Conservation (phyloP, 2,797 vertebrate genomes). For the Melanotaenia parkinsoni region DNA sequence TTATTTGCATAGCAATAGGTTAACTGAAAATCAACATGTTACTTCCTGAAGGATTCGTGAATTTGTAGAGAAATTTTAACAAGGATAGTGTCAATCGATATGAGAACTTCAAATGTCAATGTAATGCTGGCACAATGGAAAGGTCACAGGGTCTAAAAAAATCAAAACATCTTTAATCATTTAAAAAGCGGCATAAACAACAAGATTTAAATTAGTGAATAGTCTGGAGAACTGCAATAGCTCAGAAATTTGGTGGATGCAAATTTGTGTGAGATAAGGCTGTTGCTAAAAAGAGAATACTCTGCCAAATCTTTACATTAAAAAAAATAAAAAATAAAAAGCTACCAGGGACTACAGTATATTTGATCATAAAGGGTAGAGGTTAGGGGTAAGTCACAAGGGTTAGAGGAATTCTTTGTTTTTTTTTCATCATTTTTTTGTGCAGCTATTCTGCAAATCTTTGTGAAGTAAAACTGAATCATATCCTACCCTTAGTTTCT, state of each 20-base stretch:
- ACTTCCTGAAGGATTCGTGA: conserved; percentile 17
- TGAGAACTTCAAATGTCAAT: conserved; percentile 15
- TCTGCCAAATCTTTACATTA: background rate
- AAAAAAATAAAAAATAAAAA: conserved; percentile 2
- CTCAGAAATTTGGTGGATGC: background rate
- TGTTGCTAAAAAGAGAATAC: background rate
- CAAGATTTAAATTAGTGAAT: background rate
- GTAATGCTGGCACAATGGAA: background rate
- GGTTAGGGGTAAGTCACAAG: background rate
- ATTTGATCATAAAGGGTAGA: background rate
- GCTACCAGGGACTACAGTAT: background rate
- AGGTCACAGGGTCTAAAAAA: conserved; percentile 2
- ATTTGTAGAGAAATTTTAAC: conserved; percentile 26
- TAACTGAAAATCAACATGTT: conserved; percentile 41
- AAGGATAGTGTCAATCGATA: conserved; percentile 8
- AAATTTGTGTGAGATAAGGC: background rate
- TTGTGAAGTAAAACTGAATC: background rate
- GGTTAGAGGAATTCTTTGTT: too few species aligned
- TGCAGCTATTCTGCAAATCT: background rate
- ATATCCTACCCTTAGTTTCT: conserved; percentile 6
- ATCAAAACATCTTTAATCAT: conserved; percentile 1
- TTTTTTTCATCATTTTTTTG: too few species aligned
- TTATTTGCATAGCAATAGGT: conserved; percentile 24
- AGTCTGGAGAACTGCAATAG: background rate
- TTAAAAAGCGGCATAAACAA: background rate